A percentile compares a stretch with the other conserved stretches of the same genome.
Evolutionary conservation across 1,140 invertebrate genomes (phyloP).

Genomic region (Carposina sasakii): DNA sequence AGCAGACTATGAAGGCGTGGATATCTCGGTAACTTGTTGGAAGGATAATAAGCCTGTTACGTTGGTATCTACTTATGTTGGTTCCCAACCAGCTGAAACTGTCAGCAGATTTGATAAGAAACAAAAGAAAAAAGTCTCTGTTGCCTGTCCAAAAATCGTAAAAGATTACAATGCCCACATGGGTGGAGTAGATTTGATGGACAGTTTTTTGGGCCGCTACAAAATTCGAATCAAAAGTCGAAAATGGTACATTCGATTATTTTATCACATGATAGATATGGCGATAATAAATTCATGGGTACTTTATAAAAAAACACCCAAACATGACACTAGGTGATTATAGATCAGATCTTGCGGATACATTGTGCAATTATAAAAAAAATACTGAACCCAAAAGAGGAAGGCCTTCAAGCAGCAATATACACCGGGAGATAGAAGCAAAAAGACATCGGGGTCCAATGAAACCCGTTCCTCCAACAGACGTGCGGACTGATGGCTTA

Average conservation of each 20-base stretch:
- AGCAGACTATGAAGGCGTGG: constrained; percentile 7
- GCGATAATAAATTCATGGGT: constrained; percentile 33
- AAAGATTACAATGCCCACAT: constrained; percentile 44
- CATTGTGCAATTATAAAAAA: constrained; percentile 26
- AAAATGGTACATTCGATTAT: constrained; percentile 34
- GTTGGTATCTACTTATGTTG: constrained; percentile 35
- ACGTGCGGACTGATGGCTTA: constrained; percentile 3
- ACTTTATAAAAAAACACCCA: constrained; percentile 37
- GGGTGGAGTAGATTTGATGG: constrained; percentile 28
- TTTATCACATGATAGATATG: constrained; percentile 35
- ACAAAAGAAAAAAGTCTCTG: constrained; percentile 26
- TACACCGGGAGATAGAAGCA: constrained; percentile 17
- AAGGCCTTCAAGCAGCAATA: constrained; percentile 18
- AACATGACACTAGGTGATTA: constrained; percentile 40
- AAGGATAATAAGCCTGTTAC: constrained; percentile 37
- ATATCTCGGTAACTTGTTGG: constrained; percentile 14
- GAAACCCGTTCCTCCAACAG: constrained; percentile 8
- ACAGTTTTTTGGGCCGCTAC: constrained; percentile 44
- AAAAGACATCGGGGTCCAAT: constrained; percentile 16
- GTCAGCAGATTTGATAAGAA: constrained; percentile 31
- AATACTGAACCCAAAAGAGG: constrained; percentile 13
- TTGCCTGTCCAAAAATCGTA: constrained; percentile 50
- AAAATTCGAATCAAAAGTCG: constrained; percentile 31
- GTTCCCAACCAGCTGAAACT: constrained; percentile 25
- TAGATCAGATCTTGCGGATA: constrained; percentile 40